Evolutionary conservation across 37 sponge, comb jelly and placozoan species (phyloP).

Genomic region (Axinella damicornis): DNA sequence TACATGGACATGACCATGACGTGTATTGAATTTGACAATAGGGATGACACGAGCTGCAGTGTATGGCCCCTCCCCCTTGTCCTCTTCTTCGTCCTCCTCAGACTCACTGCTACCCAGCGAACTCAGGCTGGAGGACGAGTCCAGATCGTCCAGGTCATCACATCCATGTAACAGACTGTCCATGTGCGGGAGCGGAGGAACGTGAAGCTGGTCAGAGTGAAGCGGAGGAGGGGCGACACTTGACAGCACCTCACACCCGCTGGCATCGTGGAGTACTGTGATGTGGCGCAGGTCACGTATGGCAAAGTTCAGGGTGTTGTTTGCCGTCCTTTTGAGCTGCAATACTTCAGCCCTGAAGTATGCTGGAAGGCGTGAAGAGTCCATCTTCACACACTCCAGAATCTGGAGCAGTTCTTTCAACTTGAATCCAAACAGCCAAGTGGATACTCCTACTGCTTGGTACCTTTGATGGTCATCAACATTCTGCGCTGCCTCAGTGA

Average conservation of each 20-base stretch:
- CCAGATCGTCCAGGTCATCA: too few relatives aligned
- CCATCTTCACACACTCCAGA: not conserved
- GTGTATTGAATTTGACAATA: too few relatives aligned
- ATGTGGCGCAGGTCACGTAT: not conserved
- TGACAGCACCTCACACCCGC: not conserved
- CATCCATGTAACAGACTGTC: too few relatives aligned
- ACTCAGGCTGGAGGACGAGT: too few relatives aligned
- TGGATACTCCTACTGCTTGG: not conserved
- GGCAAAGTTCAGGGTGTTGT: not conserved
- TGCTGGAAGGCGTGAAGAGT: not conserved
- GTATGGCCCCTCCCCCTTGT: too few relatives aligned
- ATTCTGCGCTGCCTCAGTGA: not conserved
- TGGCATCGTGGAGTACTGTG: not conserved
- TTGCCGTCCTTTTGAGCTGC: not conserved
- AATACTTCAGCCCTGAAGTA: constrained; percentile 39
- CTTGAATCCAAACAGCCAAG: constrained; percentile 16
- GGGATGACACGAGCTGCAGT: too few relatives aligned
- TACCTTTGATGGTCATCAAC: not conserved
- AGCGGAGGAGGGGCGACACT: not conserved
- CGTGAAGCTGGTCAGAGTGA: too few relatives aligned
- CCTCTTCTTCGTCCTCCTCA: too few relatives aligned
- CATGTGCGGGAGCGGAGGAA: too few relatives aligned
- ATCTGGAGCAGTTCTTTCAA: constrained; percentile 27
- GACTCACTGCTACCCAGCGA: too few relatives aligned
- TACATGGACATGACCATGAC: too few relatives aligned